A percentile compares a stretch with the other conserved stretches of the same genome.
Evolutionary conservation across 2,888 invertebrate species (phyloP).

Genomic region (Bhutanitis thaidina): DNA sequence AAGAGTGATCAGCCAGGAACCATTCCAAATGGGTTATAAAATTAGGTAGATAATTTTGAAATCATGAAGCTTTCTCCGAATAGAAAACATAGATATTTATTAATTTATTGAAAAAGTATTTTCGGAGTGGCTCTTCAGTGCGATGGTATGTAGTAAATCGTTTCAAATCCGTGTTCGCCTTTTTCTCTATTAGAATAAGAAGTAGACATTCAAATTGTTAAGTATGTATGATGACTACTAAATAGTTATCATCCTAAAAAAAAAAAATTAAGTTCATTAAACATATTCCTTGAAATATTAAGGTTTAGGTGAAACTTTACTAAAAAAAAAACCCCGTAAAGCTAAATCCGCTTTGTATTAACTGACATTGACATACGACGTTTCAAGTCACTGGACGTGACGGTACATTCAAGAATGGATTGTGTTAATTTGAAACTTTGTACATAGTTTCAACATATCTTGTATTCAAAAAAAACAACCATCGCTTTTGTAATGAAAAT

Average conservation of each 20-base stretch:
- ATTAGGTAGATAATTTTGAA: neutral
- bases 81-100: too few relatives aligned
- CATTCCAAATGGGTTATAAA: neutral
- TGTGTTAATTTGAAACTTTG: conserved; percentile 21
- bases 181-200: too few relatives aligned
- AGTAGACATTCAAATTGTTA: too few relatives aligned
- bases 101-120: too few relatives aligned
- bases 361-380: conserved; percentile 6
- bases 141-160: too few relatives aligned
- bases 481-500: conserved; percentile 35
- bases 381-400: conserved; percentile 8
- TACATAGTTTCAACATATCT: conserved; percentile 8
- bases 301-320: neutral
- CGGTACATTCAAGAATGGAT: conserved; percentile 21
- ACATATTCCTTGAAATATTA: neutral
- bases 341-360: neutral
- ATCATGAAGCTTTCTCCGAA: too few relatives aligned
- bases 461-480: conserved; percentile 24
- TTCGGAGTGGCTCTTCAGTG: too few relatives aligned
- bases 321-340: neutral
- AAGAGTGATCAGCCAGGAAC: neutral
- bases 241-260: too few relatives aligned
- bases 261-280: too few relatives aligned
- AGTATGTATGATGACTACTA: too few relatives aligned
- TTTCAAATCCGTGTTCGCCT: too few relatives aligned